Percentiles rank a stretch among this genome's conserved stretches.
Evolutionary conservation across 2,113 vertebrate species (phyloP).

Genomic region (Orthonyx spaldingii): DNA sequence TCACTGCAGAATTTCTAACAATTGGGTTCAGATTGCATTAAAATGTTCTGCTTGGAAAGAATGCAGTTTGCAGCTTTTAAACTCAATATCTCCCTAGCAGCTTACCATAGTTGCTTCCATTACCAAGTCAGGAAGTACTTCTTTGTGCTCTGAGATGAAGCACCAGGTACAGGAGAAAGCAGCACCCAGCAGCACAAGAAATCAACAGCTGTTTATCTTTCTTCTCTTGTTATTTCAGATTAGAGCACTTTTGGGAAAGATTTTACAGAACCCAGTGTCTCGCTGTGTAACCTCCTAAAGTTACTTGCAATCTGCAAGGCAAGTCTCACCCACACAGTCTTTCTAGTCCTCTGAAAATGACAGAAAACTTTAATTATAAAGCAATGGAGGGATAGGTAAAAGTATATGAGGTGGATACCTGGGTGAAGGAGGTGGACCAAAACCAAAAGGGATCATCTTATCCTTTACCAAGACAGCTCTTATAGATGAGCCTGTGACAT

Average conservation of each 20-base stretch:
- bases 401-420: not conserved
- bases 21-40: not conserved
- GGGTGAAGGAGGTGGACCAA: not conserved
- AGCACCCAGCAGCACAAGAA: not conserved
- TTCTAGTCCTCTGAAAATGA: not conserved
- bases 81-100: not conserved
- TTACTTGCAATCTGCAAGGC: not conserved
- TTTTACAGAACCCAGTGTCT: not conserved
- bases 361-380: not conserved
- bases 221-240: not conserved
- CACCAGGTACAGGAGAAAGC: not conserved
- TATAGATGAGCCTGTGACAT: fast-evolving
- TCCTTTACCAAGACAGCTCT: not conserved
- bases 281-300: not conserved
- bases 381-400: not conserved
- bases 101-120: not conserved
- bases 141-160: not conserved
- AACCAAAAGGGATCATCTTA: not conserved
- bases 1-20: not conserved
- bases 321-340: not conserved
- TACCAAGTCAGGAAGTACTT: not conserved
- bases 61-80: not conserved
- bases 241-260: not conserved
- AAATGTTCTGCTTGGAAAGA: not conserved
- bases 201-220: not conserved